Evolutionary conservation across 2,888 invertebrate species (phyloP).

Genomic region (Drosophila maculinotata): DNA sequence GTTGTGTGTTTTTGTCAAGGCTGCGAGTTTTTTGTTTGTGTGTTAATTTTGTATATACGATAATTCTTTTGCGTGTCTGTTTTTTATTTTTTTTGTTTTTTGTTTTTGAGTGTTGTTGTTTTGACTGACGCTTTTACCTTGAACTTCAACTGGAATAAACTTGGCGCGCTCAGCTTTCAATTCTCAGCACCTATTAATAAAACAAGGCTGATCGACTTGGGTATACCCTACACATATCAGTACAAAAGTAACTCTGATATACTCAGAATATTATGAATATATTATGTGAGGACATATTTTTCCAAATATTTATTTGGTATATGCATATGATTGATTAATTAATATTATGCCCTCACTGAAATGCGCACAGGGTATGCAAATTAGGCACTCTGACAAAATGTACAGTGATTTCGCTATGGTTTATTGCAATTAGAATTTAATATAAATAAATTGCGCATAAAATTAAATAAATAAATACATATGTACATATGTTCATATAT

Average conservation of each 20-base stretch:
- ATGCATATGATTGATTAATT: too few relatives aligned
- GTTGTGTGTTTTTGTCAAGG: slow-evolving; percentile 60
- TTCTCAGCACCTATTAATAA: slow-evolving; percentile 23
- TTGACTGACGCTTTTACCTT: slow-evolving; percentile 66
- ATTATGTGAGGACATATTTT: too few relatives aligned
- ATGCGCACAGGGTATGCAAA: neutral
- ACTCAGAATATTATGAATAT: too few relatives aligned
- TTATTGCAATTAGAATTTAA: neutral
- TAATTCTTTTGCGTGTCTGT: slow-evolving; percentile 61
- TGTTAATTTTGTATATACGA: slow-evolving; percentile 66
- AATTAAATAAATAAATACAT: neutral
- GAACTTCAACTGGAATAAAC: slow-evolving; percentile 80
- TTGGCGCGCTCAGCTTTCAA: slow-evolving; percentile 56
- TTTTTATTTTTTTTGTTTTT: slow-evolving; percentile 7
- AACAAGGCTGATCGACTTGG: neutral
- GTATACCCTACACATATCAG: slow-evolving; percentile 50
- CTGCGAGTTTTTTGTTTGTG: slow-evolving; percentile 48
- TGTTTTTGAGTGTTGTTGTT: slow-evolving; percentile 38
- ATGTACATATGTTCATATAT: neutral
- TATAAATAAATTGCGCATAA: neutral
- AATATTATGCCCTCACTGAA: too few relatives aligned
- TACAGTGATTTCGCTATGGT: neutral
- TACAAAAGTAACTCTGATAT: too few relatives aligned
- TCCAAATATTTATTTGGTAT: too few relatives aligned
- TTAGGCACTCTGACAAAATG: neutral